Evolutionary conservation across 1,140 invertebrate genomes (phyloP).

Genomic region (Caenorhabditis remanei): DNA sequence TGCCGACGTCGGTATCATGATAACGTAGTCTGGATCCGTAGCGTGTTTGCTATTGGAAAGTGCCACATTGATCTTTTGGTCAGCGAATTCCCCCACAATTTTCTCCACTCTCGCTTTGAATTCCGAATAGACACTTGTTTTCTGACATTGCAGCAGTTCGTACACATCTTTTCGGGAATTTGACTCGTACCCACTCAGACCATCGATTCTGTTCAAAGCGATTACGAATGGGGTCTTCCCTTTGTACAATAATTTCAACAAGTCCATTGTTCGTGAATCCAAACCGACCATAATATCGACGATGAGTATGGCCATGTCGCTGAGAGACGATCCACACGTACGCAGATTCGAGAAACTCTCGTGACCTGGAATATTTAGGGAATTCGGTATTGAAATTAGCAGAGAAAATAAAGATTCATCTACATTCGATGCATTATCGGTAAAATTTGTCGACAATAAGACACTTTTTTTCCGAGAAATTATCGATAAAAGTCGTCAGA

Average conservation of each 20-base stretch:
- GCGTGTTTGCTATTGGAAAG: slow-evolving; percentile 96
- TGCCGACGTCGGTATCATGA: slow-evolving; percentile 96
- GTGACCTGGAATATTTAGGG: no score
- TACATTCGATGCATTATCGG: no score
- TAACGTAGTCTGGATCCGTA: slow-evolving; percentile 88
- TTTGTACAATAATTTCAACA: slow-evolving; percentile 91
- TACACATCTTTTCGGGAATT: slow-evolving; percentile 89
- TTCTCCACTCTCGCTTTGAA: slow-evolving; percentile 91
- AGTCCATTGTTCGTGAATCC: slow-evolving; percentile 98
- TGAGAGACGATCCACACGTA: slow-evolving; percentile 95
- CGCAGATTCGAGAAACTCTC: slow-evolving; percentile 97
- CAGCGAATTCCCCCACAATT: slow-evolving; percentile 92
- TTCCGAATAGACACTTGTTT: slow-evolving; percentile 89
- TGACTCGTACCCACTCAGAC: slow-evolving; percentile 92
- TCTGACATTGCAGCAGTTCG: slow-evolving; percentile 88
- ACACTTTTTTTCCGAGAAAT: no score
- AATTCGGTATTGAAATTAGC: no score
- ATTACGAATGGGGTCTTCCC: slow-evolving; percentile 98
- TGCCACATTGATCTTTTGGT: slow-evolving; percentile 94
- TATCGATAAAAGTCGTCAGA: no score
- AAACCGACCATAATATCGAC: slow-evolving; percentile 99
- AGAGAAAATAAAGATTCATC: no score
- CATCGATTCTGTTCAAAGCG: slow-evolving; percentile 93
- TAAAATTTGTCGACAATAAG: no score
- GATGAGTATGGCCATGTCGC: slow-evolving; percentile 98